A percentile compares a stretch with the other conserved stretches of the same genome.
These are phyloP conservation scores for Dryococelus australis DNA, from an alignment of 2,888 invertebrate genomes.

Conservation along the genomic window DNA sequence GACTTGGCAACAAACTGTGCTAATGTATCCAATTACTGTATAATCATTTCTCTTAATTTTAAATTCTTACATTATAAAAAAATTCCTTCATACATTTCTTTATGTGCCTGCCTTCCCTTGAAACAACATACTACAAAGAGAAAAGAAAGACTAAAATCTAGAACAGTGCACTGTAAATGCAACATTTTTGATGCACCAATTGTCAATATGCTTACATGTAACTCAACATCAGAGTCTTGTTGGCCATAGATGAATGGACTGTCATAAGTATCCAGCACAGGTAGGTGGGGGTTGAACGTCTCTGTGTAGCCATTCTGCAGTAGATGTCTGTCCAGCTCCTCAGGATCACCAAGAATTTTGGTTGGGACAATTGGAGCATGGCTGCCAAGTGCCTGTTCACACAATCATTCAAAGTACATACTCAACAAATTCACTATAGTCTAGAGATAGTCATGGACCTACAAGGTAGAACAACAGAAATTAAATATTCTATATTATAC, in stretches of 20 bases:
- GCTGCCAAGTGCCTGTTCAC: conserved; percentile 68
- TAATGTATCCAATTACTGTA: no score
- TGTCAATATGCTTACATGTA: conserved; percentile 59
- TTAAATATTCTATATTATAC: no score
- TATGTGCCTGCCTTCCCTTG: no score
- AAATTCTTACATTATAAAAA: no score
- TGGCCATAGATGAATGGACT: conserved; percentile 61
- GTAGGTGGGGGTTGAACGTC: conserved; percentile 60
- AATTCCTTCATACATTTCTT: no score
- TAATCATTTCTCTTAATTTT: no score
- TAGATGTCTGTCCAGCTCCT: conserved; percentile 84
- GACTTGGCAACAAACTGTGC: no score
- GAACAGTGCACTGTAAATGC: not conserved
- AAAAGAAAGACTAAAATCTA: not conserved
- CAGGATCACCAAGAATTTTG: conserved; percentile 86
- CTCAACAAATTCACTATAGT: no score
- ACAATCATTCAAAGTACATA: not conserved
- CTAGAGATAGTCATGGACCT: no score
- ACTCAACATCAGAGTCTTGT: conserved; percentile 61
- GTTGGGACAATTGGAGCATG: conserved; percentile 90
- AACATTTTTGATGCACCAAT: not conserved
- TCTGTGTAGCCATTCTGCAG: conserved; percentile 79
- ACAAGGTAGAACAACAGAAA: no score
- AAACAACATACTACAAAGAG: not conserved
- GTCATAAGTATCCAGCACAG: conserved; percentile 54